These are phyloP conservation scores for Gorsachius magnificus DNA, from an alignment of 2,797 vertebrate genomes.

Conservation along the genomic window DNA sequence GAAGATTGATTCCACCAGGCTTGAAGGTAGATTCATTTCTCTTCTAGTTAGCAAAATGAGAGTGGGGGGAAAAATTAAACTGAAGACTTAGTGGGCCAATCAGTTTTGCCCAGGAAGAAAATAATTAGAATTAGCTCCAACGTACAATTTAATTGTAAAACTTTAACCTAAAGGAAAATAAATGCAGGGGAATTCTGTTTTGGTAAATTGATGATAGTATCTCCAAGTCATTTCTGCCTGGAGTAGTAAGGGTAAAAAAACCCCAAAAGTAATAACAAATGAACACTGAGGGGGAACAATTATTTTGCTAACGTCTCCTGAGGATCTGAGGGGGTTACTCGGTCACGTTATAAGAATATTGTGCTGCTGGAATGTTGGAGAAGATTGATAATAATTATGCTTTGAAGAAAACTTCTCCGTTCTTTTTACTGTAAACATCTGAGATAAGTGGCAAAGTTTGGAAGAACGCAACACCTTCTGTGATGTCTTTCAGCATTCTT, in stretches of 20 bases:
- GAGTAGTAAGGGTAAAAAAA: not conserved
- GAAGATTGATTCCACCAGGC: conserved; percentile 47
- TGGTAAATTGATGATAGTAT: not conserved
- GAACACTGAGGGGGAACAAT: not conserved
- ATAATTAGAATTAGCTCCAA: not conserved
- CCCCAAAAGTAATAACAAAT: not conserved
- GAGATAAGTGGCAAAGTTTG: not conserved
- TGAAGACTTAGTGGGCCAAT: not conserved
- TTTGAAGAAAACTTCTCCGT: not conserved
- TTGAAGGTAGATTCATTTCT: conserved; percentile 38
- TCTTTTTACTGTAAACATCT: conserved; percentile 11
- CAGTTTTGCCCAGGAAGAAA: not conserved
- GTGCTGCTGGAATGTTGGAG: not conserved
- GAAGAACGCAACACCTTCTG: not conserved
- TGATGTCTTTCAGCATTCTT: not conserved
- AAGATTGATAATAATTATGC: not conserved
- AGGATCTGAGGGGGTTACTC: not conserved
- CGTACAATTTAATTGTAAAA: not conserved
- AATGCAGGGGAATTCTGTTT: conserved; percentile 11
- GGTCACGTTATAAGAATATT: not conserved
- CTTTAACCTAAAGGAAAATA: not conserved
- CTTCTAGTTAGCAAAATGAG: conserved; percentile 3
- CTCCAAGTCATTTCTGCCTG: not conserved
- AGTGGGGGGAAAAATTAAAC: not conserved
- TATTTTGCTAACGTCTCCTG: not conserved